Conservation (phyloP, 2,797 vertebrate genomes). For the Mus minutoides region DNA sequence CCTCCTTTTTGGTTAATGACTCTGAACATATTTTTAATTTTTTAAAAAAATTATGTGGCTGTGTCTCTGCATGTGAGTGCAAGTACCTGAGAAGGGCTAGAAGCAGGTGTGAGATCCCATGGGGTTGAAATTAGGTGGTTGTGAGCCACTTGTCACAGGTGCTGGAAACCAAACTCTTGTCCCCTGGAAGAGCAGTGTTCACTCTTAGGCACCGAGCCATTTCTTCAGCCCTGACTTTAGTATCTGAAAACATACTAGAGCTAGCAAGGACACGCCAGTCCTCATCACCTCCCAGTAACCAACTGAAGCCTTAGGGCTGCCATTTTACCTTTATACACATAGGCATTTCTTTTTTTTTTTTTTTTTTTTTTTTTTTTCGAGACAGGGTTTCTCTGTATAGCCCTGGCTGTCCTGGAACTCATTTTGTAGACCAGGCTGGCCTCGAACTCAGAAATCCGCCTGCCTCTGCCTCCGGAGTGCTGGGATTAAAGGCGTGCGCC, state of each 20-base stretch:
- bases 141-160: neutral
- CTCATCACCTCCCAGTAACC: neutral
- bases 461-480: too few species aligned
- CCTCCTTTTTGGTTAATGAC: neutral
- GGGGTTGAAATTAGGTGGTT: neutral
- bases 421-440: too few species aligned
- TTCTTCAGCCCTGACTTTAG: neutral
- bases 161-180: neutral
- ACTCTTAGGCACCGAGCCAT: neutral
- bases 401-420: too few species aligned
- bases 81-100: neutral
- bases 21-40: neutral
- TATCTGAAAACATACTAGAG: neutral
- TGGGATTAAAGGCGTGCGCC: too few species aligned
- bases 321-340: neutral
- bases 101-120: neutral
- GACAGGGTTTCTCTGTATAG: too few species aligned
- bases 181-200: neutral
- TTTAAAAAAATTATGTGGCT: neutral
- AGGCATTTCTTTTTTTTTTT: neutral
- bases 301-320: neutral
- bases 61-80: neutral
- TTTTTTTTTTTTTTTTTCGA: too few species aligned
- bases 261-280: neutral
- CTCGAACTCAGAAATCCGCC: too few species aligned